phyloP scores from a whole-genome alignment of 2,797 vertebrate species.

The Anguilla anguilla region DNA sequence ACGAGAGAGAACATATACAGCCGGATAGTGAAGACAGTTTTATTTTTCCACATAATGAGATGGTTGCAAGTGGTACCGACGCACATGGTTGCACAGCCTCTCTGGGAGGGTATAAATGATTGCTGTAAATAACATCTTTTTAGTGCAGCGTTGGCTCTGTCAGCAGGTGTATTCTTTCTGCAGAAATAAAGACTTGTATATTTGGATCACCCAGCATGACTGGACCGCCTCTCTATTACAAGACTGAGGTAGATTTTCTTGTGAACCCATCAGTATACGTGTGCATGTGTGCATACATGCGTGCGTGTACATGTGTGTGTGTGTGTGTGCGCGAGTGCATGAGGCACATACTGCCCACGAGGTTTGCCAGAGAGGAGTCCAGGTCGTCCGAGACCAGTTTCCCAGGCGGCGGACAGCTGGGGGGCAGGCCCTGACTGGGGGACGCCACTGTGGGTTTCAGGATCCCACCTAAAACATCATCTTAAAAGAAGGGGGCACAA shows the following conservation, averaged over 20 bases:
- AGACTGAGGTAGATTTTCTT: not conserved
- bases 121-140: not conserved
- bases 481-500: constrained; percentile 70
- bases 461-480: constrained; percentile 90
- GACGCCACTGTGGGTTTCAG: constrained; percentile 92
- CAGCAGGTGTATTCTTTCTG: not conserved
- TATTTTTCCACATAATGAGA: not conserved
- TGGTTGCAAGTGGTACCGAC: not conserved
- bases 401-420: constrained; percentile 77
- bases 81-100: not conserved
- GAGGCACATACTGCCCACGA: constrained; percentile 91
- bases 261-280: not conserved
- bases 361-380: constrained; percentile 94
- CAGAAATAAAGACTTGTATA: not conserved
- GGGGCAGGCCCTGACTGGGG: constrained; percentile 82
- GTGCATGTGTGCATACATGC: not conserved
- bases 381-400: constrained; percentile 92
- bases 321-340: not conserved
- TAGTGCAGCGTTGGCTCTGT: not conserved
- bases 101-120: not conserved
- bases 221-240: not conserved
- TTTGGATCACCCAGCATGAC: not conserved
- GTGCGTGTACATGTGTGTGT: not conserved
- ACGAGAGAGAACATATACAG: not conserved
- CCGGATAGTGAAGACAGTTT: not conserved